Percentiles rank a stretch among this genome's conserved stretches.
These are phyloP conservation scores for Chaenogobius annularis DNA, from an alignment of 2,113 vertebrate species.

Conservation along the genomic window DNA sequence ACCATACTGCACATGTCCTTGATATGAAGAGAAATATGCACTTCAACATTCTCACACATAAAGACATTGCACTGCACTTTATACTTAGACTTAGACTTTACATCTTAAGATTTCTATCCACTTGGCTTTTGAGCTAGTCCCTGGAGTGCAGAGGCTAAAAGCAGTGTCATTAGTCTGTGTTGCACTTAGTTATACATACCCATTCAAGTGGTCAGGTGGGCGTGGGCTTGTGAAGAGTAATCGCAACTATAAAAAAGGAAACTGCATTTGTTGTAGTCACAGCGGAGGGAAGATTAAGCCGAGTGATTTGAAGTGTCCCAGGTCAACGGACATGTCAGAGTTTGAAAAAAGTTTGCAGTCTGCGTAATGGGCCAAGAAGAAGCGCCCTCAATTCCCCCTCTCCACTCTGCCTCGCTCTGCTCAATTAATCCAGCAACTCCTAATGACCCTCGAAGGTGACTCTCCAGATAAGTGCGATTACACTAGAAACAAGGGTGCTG, in stretches of 20 bases:
- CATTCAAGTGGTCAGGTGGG: constrained; percentile 69
- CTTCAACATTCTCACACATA: constrained; percentile 21
- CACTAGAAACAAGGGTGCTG: constrained; percentile 77
- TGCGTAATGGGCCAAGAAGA: constrained; percentile 75
- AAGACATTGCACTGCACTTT: background rate
- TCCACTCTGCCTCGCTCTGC: constrained; percentile 61
- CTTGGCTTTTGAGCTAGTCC: constrained; percentile 28
- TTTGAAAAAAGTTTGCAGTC: constrained; percentile 56
- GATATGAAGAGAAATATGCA: constrained; percentile 57
- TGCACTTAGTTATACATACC: constrained; percentile 60
- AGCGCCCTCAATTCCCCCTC: constrained; percentile 48
- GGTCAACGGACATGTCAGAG: constrained; percentile 59
- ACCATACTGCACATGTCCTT: constrained; percentile 46
- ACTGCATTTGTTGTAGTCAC: constrained; percentile 61
- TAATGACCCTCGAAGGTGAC: constrained; percentile 83
- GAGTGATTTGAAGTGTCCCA: constrained; percentile 67
- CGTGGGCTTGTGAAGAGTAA: constrained; percentile 66
- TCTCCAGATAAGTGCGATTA: constrained; percentile 81
- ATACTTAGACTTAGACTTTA: constrained; percentile 18
- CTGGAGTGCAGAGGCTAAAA: constrained; percentile 52
- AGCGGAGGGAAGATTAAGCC: constrained; percentile 64
- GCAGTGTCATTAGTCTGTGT: constrained; percentile 66
- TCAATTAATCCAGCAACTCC: constrained; percentile 79
- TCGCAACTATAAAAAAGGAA: constrained; percentile 71
- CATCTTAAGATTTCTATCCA: constrained; percentile 51